Base-by-base conservation (phyloP, 1,140 invertebrate genomes). In the Macrosteles quadrilineatus region DNA sequence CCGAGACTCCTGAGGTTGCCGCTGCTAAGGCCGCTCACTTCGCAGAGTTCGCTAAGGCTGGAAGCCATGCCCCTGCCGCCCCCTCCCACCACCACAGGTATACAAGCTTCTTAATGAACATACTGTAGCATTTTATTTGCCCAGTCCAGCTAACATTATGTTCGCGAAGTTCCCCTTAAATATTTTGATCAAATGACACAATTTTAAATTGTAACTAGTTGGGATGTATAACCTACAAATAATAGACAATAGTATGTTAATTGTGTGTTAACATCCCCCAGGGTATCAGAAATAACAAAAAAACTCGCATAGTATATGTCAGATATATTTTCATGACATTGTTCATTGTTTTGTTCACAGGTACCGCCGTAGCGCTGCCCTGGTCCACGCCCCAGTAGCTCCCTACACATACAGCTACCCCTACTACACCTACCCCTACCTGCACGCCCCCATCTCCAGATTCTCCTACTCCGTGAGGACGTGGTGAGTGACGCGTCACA, bases 351-450 rank as follows among this genome's bases (percentile, higher is more conserved):
- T 36, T 36, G 32, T 36, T 36, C 36, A 45, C 66, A 55, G 68
- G 6, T 27, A 59, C 11, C 57, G 68, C 11, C 32, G 69, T 12
- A 32, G 53, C 29, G 40, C 57, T 30, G 80, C 85, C 27, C 80
- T 64, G 17, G 79, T 84, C 23, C 80, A 84, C 70, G 79, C 81
- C 63, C 80, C 82, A 73, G 81, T 84, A 71, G 82, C 81, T 73
- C 76, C 78, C 53, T 23, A 19, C 21, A 23, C 21, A 3, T 50
- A 50, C 47, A 50, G 80, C 75, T 47, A 65, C 68, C 6, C 55
- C 69, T 4, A 82, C 74, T 73, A 80, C 74, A 47, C 69, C 27
- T 36, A 21, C 50, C 36, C n/a, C 57, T 50, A 29, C 55, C 12
- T 57, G 23, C 43, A 43, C 55, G 17, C 32, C 17, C 36, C 53